These are phyloP conservation scores for Oligia strigilis DNA, from an alignment of 2,888 invertebrate genomes.

Conservation along the genomic window DNA sequence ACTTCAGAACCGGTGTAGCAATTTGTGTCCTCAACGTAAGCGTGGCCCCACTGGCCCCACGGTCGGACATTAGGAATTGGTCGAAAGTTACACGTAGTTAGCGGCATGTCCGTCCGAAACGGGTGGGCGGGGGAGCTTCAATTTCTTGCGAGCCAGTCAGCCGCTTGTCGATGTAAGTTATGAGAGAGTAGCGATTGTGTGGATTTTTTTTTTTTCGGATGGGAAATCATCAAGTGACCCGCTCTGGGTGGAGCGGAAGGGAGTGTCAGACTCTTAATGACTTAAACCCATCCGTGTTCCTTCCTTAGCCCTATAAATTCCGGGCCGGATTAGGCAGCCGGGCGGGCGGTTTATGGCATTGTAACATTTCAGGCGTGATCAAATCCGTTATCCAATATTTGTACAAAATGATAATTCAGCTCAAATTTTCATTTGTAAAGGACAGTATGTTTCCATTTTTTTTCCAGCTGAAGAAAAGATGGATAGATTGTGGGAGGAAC, in stretches of 20 bases:
- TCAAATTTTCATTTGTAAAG: neutral
- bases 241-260: too few relatives aligned
- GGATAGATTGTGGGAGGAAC: too few relatives aligned
- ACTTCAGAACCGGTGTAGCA: slow-evolving; percentile 21
- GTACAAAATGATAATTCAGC: neutral
- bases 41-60: slow-evolving; percentile 42
- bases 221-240: too few relatives aligned
- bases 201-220: too few relatives aligned
- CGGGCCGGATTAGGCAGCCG: too few relatives aligned
- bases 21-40: slow-evolving; percentile 35
- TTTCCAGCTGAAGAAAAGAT: too few relatives aligned
- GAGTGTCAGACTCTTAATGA: too few relatives aligned
- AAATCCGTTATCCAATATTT: too few relatives aligned
- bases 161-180: slow-evolving; percentile 53
- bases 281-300: too few relatives aligned
- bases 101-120: slow-evolving; percentile 74
- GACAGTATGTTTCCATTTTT: neutral
- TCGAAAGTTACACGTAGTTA: slow-evolving; percentile 75
- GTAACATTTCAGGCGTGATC: too few relatives aligned
- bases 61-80: slow-evolving; percentile 62
- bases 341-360: too few relatives aligned
- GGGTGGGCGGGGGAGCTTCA: slow-evolving; percentile 74
- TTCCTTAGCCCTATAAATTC: too few relatives aligned
- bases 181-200: slow-evolving; percentile 30
- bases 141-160: slow-evolving; percentile 77